Evolutionary conservation across 2,888 invertebrate species (phyloP).

Genomic region (Campaea margaritaria): DNA sequence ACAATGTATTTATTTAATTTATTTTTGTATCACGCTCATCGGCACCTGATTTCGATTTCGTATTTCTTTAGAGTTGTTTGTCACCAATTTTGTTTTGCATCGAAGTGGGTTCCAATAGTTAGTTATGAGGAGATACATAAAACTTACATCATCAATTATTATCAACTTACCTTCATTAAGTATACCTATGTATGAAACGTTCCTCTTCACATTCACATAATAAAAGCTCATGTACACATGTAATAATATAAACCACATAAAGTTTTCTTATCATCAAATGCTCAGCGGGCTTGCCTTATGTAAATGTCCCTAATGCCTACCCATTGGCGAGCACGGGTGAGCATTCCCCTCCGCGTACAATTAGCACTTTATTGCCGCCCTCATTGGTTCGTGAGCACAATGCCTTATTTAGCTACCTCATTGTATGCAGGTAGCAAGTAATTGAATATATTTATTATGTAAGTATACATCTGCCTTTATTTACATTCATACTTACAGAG

Average conservation of each 20-base stretch:
- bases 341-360: conserved; percentile 79
- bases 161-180: no score
- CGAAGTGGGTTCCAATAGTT: no score
- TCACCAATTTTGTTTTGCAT: no score
- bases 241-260: conserved; percentile 12
- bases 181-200: no score
- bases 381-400: conserved; percentile 63
- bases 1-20: no score
- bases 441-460: neutral
- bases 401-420: conserved; percentile 45
- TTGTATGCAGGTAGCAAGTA: conserved; percentile 4
- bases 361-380: conserved; percentile 74
- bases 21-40: no score
- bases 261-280: conserved; percentile 37
- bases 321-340: conserved; percentile 82
- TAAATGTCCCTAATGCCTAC: conserved; percentile 79
- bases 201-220: no score
- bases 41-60: no score
- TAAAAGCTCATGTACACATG: neutral
- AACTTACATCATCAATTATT: no score
- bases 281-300: conserved; percentile 52
- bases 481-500: no score
- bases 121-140: no score
- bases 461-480: neutral
- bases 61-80: no score